Percentiles rank a stretch among this genome's conserved stretches.
phyloP scores from a whole-genome alignment of 2,888 invertebrate genomes.

The Cylindroiulus punctatus region DNA sequence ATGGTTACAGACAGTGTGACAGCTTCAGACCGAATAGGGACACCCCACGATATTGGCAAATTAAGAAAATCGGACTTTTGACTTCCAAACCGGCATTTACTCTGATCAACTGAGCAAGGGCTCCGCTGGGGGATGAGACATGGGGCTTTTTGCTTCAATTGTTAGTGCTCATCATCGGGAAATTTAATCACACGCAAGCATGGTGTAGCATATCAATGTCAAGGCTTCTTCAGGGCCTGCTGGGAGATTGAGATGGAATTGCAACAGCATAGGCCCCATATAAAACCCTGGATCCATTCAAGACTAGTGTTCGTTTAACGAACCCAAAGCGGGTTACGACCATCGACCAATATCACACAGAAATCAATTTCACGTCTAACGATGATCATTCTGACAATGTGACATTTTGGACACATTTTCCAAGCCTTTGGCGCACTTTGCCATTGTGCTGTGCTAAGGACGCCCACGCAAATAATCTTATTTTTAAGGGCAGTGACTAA shows the following conservation, averaged over 20 bases:
- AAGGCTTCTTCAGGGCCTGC: neutral
- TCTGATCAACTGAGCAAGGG: neutral
- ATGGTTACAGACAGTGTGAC: neutral
- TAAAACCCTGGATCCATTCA: neutral
- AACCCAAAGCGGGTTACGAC: neutral
- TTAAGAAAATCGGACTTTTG: conserved; percentile 29
- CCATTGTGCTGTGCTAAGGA: neutral
- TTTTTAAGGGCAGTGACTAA: too few species aligned
- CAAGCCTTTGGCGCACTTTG: neutral
- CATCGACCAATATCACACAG: neutral
- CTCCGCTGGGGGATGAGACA: neutral
- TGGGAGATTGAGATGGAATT: neutral
- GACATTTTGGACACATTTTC: neutral
- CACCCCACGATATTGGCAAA: neutral
- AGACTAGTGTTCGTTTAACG: neutral
- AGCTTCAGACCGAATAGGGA: neutral
- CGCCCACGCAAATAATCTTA: too few species aligned
- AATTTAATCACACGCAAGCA: conserved; percentile 10
- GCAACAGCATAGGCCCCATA: neutral
- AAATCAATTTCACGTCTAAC: neutral
- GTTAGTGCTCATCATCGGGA: conserved; percentile 19
- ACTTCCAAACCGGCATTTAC: neutral
- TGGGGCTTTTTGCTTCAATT: neutral
- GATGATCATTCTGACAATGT: conserved; percentile 5
- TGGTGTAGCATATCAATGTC: conserved; percentile 2